These are phyloP conservation scores for Ctenopoma multispine DNA, from an alignment of 2,797 vertebrate genomes.

Conservation along the genomic window DNA sequence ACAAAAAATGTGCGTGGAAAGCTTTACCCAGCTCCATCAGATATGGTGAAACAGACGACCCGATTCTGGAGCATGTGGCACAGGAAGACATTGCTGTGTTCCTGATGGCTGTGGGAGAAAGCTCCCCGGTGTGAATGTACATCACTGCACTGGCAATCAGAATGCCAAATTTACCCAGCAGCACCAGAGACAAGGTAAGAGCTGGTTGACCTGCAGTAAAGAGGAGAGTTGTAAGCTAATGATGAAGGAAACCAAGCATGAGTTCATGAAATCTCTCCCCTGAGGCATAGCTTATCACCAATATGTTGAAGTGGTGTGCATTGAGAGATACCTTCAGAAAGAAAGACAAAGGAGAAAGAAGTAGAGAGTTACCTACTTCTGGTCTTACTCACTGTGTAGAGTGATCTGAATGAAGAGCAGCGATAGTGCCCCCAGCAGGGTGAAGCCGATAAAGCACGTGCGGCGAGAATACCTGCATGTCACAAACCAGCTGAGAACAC, in stretches of 20 bases:
- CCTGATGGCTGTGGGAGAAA: constrained; percentile 70
- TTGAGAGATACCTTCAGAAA: too few relatives aligned
- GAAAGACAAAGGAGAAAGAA: not conserved
- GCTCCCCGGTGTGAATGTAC: constrained; percentile 53
- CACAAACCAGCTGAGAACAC: constrained; percentile 27
- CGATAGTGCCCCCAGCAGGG: constrained; percentile 48
- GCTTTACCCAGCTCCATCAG: constrained; percentile 66
- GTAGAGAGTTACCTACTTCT: not conserved
- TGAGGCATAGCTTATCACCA: not conserved
- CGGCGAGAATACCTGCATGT: constrained; percentile 45
- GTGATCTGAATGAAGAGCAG: constrained; percentile 57
- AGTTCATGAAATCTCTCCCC: too few relatives aligned
- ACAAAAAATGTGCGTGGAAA: not conserved
- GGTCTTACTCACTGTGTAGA: constrained; percentile 51
- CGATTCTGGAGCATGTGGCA: constrained; percentile 61
- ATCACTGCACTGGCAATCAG: constrained; percentile 19
- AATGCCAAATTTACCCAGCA: constrained; percentile 67
- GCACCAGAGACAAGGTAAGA: constrained; percentile 54
- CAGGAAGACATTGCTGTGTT: constrained; percentile 61
- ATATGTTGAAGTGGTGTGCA: too few relatives aligned
- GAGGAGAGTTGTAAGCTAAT: not conserved
- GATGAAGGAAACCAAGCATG: not conserved
- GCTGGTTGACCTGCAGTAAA: constrained; percentile 47
- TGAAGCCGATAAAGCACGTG: constrained; percentile 32
- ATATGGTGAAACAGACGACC: constrained; percentile 57